These are phyloP conservation scores for Pachypeltis micranthus DNA, from an alignment of 1,140 invertebrate species.

Conservation along the genomic window DNA sequence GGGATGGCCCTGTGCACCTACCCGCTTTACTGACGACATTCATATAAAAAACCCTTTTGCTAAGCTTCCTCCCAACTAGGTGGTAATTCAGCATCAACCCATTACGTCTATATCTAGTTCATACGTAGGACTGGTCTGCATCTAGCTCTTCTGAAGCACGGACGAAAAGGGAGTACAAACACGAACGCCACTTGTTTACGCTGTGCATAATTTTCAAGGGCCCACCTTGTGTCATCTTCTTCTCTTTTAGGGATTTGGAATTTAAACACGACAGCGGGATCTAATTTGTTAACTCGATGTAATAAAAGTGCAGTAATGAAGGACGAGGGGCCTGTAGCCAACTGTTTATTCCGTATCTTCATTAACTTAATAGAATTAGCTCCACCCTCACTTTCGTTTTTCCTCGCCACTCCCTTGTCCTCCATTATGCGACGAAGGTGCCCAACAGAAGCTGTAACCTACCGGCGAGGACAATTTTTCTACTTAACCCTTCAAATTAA, in stretches of 20 bases:
- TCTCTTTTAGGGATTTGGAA: not conserved
- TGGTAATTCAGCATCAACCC: too few relatives aligned
- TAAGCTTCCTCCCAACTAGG: too few relatives aligned
- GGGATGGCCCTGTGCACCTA: too few relatives aligned
- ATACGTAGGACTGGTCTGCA: too few relatives aligned
- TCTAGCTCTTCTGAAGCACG: too few relatives aligned
- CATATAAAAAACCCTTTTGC: too few relatives aligned
- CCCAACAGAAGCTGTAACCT: not conserved
- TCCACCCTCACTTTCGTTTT: not conserved
- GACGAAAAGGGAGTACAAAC: too few relatives aligned
- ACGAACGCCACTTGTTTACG: slow-evolving; percentile 11
- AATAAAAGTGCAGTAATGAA: slow-evolving; percentile 17
- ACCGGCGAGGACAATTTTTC: not conserved
- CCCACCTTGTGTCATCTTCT: not conserved
- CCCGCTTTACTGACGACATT: too few relatives aligned
- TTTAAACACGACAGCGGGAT: slow-evolving; percentile 13
- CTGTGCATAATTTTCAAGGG: slow-evolving; percentile 12
- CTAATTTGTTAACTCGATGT: slow-evolving; percentile 19
- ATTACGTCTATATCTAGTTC: too few relatives aligned
- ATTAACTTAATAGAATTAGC: slow-evolving; percentile 20
- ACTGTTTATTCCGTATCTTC: slow-evolving; percentile 17
- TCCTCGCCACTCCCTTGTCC: not conserved
- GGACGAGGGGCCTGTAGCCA: slow-evolving; percentile 5
- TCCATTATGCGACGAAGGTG: too few relatives aligned
- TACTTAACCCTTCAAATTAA: slow-evolving; percentile 6